These are phyloP conservation scores for Siniperca scherzeri DNA, from an alignment of 2,797 vertebrate species.

Conservation along the genomic window DNA sequence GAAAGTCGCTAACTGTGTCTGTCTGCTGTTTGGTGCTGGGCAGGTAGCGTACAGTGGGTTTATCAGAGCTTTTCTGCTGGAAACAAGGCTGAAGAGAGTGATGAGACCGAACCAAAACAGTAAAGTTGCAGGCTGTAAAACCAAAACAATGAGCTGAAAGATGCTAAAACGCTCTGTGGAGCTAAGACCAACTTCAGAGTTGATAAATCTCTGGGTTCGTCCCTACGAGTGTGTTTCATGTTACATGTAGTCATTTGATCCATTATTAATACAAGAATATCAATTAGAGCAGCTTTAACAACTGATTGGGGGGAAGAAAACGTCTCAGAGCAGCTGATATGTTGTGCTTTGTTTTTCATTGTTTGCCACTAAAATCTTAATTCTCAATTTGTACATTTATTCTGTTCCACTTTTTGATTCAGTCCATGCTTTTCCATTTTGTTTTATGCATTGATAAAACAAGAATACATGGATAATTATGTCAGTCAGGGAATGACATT, in stretches of 20 bases:
- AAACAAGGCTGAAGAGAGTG: too few species aligned
- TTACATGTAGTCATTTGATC: background rate
- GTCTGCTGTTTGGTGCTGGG: too few species aligned
- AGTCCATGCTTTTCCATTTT: background rate
- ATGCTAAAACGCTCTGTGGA: background rate
- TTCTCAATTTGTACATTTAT: background rate
- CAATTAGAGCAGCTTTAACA: background rate
- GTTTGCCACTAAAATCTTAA: background rate
- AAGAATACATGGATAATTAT: background rate
- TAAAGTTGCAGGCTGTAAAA: background rate
- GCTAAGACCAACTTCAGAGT: background rate
- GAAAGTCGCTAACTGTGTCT: too few species aligned
- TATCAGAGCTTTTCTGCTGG: too few species aligned
- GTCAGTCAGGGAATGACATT: background rate
- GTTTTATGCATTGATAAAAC: background rate
- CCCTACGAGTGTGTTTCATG: background rate
- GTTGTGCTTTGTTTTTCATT: background rate
- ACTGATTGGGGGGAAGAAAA: background rate
- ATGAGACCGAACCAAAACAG: background rate
- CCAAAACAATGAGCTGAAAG: background rate
- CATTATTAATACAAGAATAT: background rate
- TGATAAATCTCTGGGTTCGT: background rate
- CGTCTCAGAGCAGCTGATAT: too few species aligned
- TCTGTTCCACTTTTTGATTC: background rate
- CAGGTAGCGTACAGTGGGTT: too few species aligned